Conservation (phyloP, 2,113 vertebrate species). For the Puma concolor region DNA sequence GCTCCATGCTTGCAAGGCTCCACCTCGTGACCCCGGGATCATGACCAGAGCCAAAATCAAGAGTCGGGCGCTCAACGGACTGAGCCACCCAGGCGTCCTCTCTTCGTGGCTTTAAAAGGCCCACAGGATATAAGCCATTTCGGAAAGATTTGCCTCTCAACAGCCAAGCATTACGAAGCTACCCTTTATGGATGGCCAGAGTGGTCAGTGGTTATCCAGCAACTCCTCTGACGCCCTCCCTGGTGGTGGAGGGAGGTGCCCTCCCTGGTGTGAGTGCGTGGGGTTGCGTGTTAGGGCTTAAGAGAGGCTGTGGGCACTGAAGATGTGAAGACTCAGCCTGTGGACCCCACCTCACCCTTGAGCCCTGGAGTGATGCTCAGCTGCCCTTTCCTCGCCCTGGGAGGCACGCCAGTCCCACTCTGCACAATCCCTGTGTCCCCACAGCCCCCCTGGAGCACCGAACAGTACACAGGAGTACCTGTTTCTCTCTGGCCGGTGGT, state of each 20-base stretch:
- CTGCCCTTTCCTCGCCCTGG: too few relatives aligned
- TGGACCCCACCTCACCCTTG: neutral
- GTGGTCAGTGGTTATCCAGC: neutral
- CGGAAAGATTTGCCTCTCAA: neutral
- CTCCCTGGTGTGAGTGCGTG: rapidly evolving
- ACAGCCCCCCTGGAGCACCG: neutral
- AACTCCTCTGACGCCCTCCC: rapidly evolving
- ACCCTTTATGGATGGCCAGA: rapidly evolving
- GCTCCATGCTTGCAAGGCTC: too few relatives aligned
- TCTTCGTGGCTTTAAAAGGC: neutral
- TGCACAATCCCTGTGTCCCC: neutral
- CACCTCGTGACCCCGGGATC: too few relatives aligned
- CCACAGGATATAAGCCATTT: neutral
- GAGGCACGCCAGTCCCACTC: neutral
- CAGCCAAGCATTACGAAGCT: neutral
- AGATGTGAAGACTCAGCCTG: rapidly evolving
- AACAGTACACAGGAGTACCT: neutral
- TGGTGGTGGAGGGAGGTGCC: too few relatives aligned
- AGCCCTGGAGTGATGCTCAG: neutral
- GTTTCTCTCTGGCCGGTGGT: neutral
- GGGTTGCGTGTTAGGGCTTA: too few relatives aligned
- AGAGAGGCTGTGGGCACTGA: neutral
- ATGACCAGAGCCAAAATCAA: too few relatives aligned
- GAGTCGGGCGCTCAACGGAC: too few relatives aligned
- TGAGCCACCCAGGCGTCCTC: too few relatives aligned